Conservation (phyloP, 2,888 invertebrate species). For the Drosophila mettleri region DNA sequence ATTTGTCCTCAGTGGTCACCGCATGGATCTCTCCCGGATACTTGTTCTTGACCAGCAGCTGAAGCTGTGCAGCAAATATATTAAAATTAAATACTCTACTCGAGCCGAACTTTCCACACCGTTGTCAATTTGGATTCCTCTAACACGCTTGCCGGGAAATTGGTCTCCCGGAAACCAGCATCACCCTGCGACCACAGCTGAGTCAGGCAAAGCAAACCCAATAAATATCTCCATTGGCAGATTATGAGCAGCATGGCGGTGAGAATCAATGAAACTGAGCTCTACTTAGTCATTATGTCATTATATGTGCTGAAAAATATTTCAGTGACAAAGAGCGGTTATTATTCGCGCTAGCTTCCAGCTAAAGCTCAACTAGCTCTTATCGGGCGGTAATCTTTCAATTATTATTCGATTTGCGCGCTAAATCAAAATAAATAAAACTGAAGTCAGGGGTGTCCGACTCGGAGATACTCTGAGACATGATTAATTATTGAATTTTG, state of each 20-base stretch:
- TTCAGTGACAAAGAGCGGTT: too few relatives aligned
- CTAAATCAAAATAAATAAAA: too few relatives aligned
- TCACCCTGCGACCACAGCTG: not conserved
- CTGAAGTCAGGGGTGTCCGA: too few relatives aligned
- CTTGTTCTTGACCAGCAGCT: conserved; percentile 86
- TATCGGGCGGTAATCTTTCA: conserved; percentile 46
- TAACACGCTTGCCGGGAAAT: conserved; percentile 53
- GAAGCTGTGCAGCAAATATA: conserved; percentile 49
- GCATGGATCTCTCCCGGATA: conserved; percentile 88
- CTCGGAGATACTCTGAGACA: too few relatives aligned
- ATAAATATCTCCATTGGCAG: conserved; percentile 3
- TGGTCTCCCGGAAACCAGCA: conserved; percentile 45
- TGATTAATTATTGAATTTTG: too few relatives aligned
- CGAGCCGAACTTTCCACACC: conserved; percentile 38
- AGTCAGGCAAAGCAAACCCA: conserved; percentile 22
- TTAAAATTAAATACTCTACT: too few relatives aligned
- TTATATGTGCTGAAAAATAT: not conserved
- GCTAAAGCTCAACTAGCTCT: conserved; percentile 31
- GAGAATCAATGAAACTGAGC: conserved; percentile 11
- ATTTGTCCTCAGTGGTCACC: conserved; percentile 90
- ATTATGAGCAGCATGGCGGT: conserved; percentile 38
- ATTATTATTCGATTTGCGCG: too few relatives aligned
- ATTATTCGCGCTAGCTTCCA: conserved; percentile 58
- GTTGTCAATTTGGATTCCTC: conserved; percentile 69
- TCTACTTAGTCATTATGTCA: too few relatives aligned